phyloP scores from a whole-genome alignment of 2,113 vertebrate genomes.

The Colistium nudipinnis region DNA sequence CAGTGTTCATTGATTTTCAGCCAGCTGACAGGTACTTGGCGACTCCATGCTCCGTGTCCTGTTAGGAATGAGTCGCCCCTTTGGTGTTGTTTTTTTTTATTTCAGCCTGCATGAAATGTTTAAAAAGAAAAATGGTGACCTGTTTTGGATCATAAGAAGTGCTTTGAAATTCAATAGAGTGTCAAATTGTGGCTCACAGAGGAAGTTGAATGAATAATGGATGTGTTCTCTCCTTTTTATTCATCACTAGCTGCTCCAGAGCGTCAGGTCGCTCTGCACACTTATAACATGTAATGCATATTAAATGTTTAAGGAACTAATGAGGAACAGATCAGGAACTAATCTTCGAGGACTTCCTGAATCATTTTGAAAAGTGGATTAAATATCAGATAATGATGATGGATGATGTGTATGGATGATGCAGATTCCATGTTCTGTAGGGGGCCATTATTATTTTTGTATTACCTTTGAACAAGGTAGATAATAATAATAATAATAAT shows the following conservation, averaged over 20 bases:
- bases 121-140: neutral
- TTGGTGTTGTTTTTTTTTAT: neutral
- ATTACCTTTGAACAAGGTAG: neutral
- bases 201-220: neutral
- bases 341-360: neutral
- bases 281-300: neutral
- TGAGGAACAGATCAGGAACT: neutral
- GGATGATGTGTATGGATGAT: neutral
- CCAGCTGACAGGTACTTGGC: constrained; percentile 32
- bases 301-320: neutral
- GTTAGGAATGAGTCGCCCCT: constrained; percentile 12
- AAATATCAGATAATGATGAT: neutral
- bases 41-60: constrained; percentile 12
- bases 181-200: neutral
- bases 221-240: neutral
- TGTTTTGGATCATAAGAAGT: neutral
- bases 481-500: too few species aligned
- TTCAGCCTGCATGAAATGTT: neutral
- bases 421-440: neutral
- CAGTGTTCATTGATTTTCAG: constrained; percentile 26
- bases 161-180: neutral
- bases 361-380: neutral
- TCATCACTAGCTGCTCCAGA: neutral
- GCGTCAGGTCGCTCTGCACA: neutral
- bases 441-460: neutral